phyloP scores from a whole-genome alignment of 64 coral and sea anemone genomes.

The Montipora foliosa region DNA sequence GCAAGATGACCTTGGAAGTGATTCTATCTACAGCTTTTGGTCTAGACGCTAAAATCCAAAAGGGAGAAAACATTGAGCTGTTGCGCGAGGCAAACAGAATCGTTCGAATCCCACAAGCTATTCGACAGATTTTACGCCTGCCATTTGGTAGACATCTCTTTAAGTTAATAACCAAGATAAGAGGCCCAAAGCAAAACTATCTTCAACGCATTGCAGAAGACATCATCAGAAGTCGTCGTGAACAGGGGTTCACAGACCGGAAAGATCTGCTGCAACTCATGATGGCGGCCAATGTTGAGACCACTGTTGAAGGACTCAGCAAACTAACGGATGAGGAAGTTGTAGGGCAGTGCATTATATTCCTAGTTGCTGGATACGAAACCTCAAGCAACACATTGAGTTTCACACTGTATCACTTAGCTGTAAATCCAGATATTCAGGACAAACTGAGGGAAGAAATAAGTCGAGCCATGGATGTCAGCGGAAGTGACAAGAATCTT shows the following conservation, averaged over 20 bases:
- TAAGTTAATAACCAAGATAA: background rate
- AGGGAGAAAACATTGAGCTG: constrained; percentile 9
- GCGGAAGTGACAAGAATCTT: constrained; percentile 15
- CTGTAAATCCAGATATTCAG: constrained; percentile 30
- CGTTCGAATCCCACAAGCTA: background rate
- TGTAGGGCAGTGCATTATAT: constrained; percentile 12
- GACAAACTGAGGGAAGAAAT: constrained; percentile 58
- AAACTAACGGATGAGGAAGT: constrained; percentile 47
- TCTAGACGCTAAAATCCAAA: constrained; percentile 56
- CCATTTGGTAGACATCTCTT: background rate
- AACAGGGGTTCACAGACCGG: background rate
- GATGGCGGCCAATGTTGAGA: constrained; percentile 24
- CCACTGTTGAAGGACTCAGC: background rate
- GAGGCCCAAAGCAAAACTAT: background rate
- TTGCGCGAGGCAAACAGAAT: constrained; percentile 9
- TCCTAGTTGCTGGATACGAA: constrained; percentile 41
- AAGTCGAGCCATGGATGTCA: background rate
- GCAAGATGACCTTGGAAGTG: constrained; percentile 55
- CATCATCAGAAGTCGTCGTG: constrained; percentile 8
- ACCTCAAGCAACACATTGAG: constrained; percentile 49
- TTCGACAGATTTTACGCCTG: background rate
- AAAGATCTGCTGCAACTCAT: constrained; percentile 45
- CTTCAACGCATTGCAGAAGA: background rate
- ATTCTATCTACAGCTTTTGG: constrained; percentile 66
- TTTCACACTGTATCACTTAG: constrained; percentile 18